Evolutionary conservation across 2,797 vertebrate genomes (phyloP).

Genomic region (Ctenopoma kingsleyae): DNA sequence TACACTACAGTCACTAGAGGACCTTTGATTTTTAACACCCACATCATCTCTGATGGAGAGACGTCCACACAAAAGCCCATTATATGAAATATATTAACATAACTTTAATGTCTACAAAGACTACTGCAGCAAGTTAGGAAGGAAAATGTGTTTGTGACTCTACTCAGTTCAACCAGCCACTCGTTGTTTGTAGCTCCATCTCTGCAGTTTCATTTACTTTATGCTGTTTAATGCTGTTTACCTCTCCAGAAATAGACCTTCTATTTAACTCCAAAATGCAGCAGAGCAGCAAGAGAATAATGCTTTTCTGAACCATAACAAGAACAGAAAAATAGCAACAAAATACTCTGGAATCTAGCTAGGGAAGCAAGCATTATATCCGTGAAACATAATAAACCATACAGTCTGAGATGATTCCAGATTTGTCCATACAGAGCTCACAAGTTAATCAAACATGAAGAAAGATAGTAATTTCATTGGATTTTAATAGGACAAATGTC

Average conservation of each 20-base stretch:
- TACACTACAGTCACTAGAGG: conserved; percentile 21
- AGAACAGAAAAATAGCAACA: neutral
- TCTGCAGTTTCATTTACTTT: neutral
- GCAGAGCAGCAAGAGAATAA: neutral
- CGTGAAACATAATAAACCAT: neutral
- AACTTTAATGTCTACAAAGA: conserved; percentile 14
- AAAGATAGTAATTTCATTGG: neutral
- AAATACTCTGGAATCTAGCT: conserved; percentile 10
- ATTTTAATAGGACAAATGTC: neutral
- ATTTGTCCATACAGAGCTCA: neutral
- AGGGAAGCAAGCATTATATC: neutral
- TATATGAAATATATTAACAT: conserved; percentile 17
- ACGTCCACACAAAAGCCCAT: conserved; percentile 7
- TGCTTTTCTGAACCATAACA: conserved; percentile 3
- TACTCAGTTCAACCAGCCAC: neutral
- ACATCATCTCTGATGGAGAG: conserved; percentile 29
- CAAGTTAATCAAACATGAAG: conserved; percentile 1
- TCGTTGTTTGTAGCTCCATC: neutral
- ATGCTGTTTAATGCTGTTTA: neutral
- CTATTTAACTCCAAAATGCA: neutral
- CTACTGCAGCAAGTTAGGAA: neutral
- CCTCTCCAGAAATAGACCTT: neutral
- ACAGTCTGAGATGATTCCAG: conserved; percentile 2
- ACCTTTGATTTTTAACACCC: conserved; percentile 49
- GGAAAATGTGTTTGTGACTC: neutral